Evolutionary conservation across 2,888 invertebrate genomes (phyloP).

Genomic region (Melanostoma scalare): DNA sequence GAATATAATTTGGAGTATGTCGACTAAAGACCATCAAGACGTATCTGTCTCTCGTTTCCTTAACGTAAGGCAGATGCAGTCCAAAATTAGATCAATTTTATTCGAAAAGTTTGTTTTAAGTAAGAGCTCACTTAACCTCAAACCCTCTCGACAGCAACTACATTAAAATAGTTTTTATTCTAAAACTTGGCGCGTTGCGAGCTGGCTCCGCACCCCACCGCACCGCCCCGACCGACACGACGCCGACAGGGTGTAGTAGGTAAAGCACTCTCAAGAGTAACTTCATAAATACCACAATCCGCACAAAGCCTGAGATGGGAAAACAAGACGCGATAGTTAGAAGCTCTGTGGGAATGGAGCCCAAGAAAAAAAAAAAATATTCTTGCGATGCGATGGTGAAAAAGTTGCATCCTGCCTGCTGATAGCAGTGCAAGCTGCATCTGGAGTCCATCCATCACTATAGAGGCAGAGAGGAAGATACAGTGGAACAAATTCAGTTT

Average conservation of each 20-base stretch:
- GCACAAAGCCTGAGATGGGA: conserved; percentile 38
- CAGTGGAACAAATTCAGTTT: conserved; percentile 71
- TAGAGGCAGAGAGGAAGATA: conserved; percentile 41
- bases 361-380: conserved; percentile 17
- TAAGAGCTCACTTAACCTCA: conserved; percentile 65
- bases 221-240: not conserved
- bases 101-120: conserved; percentile 70
- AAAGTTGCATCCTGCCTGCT: conserved; percentile 64
- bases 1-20: conserved; percentile 36
- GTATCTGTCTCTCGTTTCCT: not conserved
- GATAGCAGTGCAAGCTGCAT: conserved; percentile 41
- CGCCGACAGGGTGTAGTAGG: not conserved
- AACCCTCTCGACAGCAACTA: conserved; percentile 43
- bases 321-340: conserved; percentile 30
- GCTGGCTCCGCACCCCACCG: not conserved
- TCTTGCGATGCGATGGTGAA: conserved; percentile 16
- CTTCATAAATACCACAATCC: conserved; percentile 66
- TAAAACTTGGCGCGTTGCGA: conserved; percentile 10
- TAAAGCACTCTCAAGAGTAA: conserved; percentile 37
- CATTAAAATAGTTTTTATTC: conserved; percentile 41
- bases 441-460: conserved; percentile 72
- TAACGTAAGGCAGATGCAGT: not conserved
- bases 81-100: conserved; percentile 65
- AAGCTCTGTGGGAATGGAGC: conserved; percentile 5
- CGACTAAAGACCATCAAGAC: conserved; percentile 43